phyloP scores from a whole-genome alignment of 2,888 invertebrate genomes.

The Argynnis bischoffii region DNA sequence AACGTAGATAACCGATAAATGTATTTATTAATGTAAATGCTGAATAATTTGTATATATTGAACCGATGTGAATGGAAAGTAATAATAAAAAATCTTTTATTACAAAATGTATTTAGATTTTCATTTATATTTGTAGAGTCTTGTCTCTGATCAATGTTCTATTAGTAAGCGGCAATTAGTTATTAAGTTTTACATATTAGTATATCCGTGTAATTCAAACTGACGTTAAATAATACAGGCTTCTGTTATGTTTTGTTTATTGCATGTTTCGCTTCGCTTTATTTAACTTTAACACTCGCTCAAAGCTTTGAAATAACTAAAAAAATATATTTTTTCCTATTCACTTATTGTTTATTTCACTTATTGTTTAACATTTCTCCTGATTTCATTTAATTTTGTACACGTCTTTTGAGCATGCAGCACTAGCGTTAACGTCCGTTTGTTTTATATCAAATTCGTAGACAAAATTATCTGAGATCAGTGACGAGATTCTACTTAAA shows the following conservation, averaged over 20 bases:
- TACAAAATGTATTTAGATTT: conserved; percentile 70
- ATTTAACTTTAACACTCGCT: conserved; percentile 38
- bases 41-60: conserved; percentile 81
- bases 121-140: conserved; percentile 67
- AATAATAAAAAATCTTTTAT: conserved; percentile 78
- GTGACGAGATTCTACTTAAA: conserved; percentile 75
- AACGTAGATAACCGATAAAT: conserved; percentile 62
- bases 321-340: conserved; percentile 15
- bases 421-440: conserved; percentile 49
- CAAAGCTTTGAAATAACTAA: conserved; percentile 33
- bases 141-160: conserved; percentile 71
- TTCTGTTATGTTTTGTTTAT: conserved; percentile 45
- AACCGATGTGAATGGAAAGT: conserved; percentile 74
- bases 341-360: conserved; percentile 49
- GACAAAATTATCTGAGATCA: conserved; percentile 80
- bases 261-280: conserved; percentile 46
- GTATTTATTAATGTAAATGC: conserved; percentile 76
- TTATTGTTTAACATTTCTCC: conserved; percentile 64
- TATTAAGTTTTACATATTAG: conserved; percentile 6
- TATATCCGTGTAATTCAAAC: conserved; percentile 38
- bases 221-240: conserved; percentile 40
- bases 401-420: conserved; percentile 61
- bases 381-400: conserved; percentile 80
- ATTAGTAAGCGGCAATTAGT: conserved; percentile 26
- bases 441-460: conserved; percentile 48